Percentiles rank a stretch among this genome's conserved stretches.
Conservation (phyloP, 30 jellyfish, hydroid and myxozoan species). For the Turritopsis rubra region DNA sequence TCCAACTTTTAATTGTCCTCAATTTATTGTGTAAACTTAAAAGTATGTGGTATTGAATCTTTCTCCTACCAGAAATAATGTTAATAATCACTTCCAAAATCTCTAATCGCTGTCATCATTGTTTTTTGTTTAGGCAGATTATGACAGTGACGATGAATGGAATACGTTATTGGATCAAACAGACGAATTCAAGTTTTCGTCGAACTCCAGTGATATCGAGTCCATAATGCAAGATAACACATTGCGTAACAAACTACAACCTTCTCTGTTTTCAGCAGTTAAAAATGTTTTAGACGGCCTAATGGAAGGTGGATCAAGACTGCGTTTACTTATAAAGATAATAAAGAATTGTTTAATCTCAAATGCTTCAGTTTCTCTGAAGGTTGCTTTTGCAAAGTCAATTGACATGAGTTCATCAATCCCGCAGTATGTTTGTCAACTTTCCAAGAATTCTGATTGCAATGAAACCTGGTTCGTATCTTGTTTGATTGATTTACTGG, state of each 20-base stretch:
- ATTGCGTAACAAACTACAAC: not conserved
- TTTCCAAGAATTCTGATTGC: constrained; percentile 8
- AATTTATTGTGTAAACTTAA: not conserved
- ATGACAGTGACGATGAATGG: constrained; percentile 61
- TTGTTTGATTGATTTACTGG: constrained; percentile 27
- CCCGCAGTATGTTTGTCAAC: not conserved
- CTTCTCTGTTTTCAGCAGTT: constrained; percentile 15
- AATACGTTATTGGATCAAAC: constrained; percentile 49
- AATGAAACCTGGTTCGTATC: constrained; percentile 40
- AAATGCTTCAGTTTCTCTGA: not conserved
- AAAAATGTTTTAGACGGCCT: constrained; percentile 35
- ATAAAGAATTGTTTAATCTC: constrained; percentile 50
- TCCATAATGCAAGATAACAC: constrained; percentile 35
- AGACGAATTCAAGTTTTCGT: constrained; percentile 34
- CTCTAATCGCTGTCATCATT: not conserved
- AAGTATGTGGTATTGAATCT: too few species aligned
- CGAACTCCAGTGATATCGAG: constrained; percentile 34
- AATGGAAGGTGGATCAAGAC: constrained; percentile 85
- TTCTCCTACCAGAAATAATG: too few species aligned
- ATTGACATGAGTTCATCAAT: not conserved
- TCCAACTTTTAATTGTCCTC: too few species aligned
- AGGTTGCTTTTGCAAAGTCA: not conserved
- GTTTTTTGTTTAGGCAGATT: constrained; percentile 6
- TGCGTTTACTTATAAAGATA: constrained; percentile 46
- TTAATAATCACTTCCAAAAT: too few species aligned